Base-by-base conservation (phyloP, 2,888 invertebrate genomes). In the Cepaea hortensis region DNA sequence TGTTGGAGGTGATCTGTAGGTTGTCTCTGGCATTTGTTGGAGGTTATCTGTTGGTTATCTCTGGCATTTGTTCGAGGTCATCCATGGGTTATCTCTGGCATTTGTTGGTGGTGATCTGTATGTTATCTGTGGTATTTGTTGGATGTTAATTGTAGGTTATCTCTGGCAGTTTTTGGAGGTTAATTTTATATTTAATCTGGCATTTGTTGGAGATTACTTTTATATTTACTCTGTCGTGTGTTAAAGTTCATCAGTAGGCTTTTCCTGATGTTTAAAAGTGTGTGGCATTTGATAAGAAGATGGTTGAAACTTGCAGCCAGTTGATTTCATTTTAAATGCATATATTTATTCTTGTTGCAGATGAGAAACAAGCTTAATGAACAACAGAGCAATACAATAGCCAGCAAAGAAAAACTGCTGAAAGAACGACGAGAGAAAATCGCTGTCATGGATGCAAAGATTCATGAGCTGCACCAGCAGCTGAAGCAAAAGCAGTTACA, bases 281-380 rank as follows among this genome's bases (percentile, higher is more conserved):
- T 76, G 6, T 20, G 7, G 20, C n/a, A 75, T 75, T 73, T 35
- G 7, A 35, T 5, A 68, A 18, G 6, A 18, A 68, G 6, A 20
- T n/a, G 18, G 18, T 68, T 68, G 23, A 20, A 35, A 35, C 35
- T 35, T 35, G 35, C 35, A 35, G 35, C 35, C 7, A 23, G 23
- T 23, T 72, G 9, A 72, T 7, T 72, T 20, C 20, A 5, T 23
- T 7, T 72, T 68, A 18, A 68, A 20, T 68, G 35, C 55, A 68
- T 20, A 7, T n/a, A 23, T 20, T 55, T 77, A 20, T 77, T 50
- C 55, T 20, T 75, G 9, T 23, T n/a, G 55, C 95, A 98, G 98
- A 98, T 98, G 94, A 97, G 98, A 89, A 98, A 98, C 95, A 98
- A 98, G 95, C 95, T 98, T 95, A 98, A 98, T 95, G 97, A 98